Percentiles rank a stretch among this genome's conserved stretches.
phyloP scores from a whole-genome alignment of 2,888 invertebrate genomes.

The Lithophane semibrunnea region DNA sequence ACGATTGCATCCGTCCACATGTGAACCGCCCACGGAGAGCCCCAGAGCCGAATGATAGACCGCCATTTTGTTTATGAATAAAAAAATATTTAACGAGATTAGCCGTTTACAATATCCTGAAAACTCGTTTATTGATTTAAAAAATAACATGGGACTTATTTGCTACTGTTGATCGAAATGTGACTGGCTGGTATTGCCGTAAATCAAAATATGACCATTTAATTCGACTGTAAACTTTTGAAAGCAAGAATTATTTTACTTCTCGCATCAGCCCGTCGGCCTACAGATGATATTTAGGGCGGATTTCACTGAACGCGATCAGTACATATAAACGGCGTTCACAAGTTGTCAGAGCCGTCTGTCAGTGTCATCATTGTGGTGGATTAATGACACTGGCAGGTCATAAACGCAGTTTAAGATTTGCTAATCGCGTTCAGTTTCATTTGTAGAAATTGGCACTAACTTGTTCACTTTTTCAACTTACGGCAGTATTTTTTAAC shows the following conservation, averaged over 20 bases:
- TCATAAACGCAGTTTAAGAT: background rate
- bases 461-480: conserved; percentile 11
- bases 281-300: too few relatives aligned
- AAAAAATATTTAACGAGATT: conserved; percentile 18
- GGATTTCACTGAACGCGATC: background rate
- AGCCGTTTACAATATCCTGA: conserved; percentile 15
- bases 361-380: background rate
- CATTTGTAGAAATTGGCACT: background rate
- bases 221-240: background rate
- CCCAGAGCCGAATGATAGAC: conserved; percentile 71
- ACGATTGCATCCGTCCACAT: conserved; percentile 68
- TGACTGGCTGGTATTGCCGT: conserved; percentile 4
- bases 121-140: conserved; percentile 22
- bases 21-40: conserved; percentile 68
- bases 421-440: background rate
- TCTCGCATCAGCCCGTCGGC: too few relatives aligned
- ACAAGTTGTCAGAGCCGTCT: background rate
- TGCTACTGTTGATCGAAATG: background rate
- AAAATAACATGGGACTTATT: conserved; percentile 38
- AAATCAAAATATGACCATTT: conserved; percentile 32
- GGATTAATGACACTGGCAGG: background rate
- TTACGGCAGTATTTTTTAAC: background rate
- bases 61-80: conserved; percentile 61
- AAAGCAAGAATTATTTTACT: background rate
- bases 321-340: background rate